Evolutionary conservation across 1,140 invertebrate genomes (phyloP).

Genomic region (Halictus rubicundus): DNA sequence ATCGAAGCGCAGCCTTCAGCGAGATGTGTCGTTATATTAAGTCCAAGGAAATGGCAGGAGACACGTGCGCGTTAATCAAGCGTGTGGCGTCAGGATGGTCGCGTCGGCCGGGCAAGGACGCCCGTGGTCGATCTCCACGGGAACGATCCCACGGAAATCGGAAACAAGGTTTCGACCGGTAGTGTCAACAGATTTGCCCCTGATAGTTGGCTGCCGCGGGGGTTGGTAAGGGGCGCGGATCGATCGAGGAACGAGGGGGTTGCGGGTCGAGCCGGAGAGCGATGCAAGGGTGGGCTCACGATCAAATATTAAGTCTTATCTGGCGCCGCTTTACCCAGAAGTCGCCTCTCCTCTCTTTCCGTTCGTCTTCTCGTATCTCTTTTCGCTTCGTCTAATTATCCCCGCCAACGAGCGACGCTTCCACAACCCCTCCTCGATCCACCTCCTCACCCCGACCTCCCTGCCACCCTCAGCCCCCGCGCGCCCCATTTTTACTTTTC

Average conservation of each 20-base stretch:
- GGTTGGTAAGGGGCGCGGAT: constrained; percentile 47
- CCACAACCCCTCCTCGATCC: constrained; percentile 33
- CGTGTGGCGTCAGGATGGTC: constrained; percentile 52
- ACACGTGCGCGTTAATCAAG: constrained; percentile 49
- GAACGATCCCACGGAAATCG: constrained; percentile 62
- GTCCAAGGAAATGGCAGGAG: neutral
- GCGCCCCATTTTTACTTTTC: neutral
- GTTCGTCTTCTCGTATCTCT: constrained; percentile 47
- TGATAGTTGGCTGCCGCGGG: constrained; percentile 46
- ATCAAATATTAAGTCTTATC: constrained; percentile 80
- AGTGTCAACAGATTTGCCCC: constrained; percentile 74
- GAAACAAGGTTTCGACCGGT: constrained; percentile 63
- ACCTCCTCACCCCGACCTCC: neutral
- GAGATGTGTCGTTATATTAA: neutral
- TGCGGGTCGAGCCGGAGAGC: constrained; percentile 63
- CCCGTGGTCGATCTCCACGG: constrained; percentile 33
- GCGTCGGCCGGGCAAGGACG: constrained; percentile 19
- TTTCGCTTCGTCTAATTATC: constrained; percentile 73
- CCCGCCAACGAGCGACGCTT: constrained; percentile 57
- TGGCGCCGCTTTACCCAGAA: constrained; percentile 76
- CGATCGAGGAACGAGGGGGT: constrained; percentile 57
- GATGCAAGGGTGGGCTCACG: constrained; percentile 74
- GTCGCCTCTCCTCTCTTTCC: constrained; percentile 16
- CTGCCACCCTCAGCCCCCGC: neutral
- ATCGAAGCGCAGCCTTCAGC: neutral